Base-by-base conservation (phyloP, 2,888 invertebrate species). In the Stenchaetothrips biformis region DNA sequence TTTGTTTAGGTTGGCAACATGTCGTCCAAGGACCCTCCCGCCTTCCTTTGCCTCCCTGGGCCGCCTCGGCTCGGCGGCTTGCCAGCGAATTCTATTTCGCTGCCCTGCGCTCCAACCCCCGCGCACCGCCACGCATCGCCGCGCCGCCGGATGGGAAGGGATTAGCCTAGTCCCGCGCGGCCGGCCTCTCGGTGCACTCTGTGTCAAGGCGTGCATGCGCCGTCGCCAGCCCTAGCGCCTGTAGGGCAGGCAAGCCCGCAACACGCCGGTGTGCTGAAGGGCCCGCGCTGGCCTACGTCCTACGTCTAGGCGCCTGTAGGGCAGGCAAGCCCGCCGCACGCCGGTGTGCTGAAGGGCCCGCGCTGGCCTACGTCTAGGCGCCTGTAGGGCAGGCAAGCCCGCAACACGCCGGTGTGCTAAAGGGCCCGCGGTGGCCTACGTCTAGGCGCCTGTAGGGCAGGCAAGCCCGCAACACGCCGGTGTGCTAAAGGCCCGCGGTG, bases 1-100 rank as follows among this genome's bases (percentile, higher is more conserved):
- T 67, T 67, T 74, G 67, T 74, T 74, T 74, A 74, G 21, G 67
- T 74, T 74, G 67, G 67, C 67, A 25, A 8, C 67, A 25, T 7
- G 37, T 37, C 21, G 67, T 21, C 67, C 67, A 74, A 74, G 21
- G 67, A 21, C 7, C 67, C 67, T 21, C 67, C 67, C 8, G 37
- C 37, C 37, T 37, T 37, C 37, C 37, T 37, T 37, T 37, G 37
- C 37, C 37, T 37, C 37, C 37, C 37, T 37, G 1, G 37, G 37
- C 37, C 37, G 37, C 4, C 37, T 37, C 2, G 37, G 1, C 37
- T 37, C 37, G 37, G 37, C 37, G 37, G 37, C 37, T 37, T 37
- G 37, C 37, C 37, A 37, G 37, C 37, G 37, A 37, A 4, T 37
- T 37, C 37, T 37, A 37, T 37, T 37, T 37, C 37, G 37, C n/a